phyloP scores from a whole-genome alignment of 2,797 vertebrate genomes.

The Kryptopterus vitreolus region DNA sequence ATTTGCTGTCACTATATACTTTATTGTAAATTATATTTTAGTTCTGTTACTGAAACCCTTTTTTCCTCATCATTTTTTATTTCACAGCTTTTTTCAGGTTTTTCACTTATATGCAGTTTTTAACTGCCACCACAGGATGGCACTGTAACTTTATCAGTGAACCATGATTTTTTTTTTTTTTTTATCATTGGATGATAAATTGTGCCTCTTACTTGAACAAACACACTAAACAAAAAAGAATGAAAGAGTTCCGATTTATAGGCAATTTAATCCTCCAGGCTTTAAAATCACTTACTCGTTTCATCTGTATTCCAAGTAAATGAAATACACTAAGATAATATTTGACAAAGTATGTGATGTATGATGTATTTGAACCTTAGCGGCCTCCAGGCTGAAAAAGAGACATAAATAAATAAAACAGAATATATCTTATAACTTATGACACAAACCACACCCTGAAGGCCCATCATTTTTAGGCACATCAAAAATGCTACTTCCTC shows the following conservation, averaged over 20 bases:
- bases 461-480: constrained; percentile 42
- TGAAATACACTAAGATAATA: background rate
- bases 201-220: background rate
- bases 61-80: too few relatives aligned
- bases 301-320: background rate
- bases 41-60: background rate
- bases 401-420: constrained; percentile 41
- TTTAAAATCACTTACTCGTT: background rate
- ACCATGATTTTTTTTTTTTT: background rate
- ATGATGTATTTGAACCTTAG: background rate
- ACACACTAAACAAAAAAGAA: background rate
- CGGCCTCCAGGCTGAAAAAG: background rate
- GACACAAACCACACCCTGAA: constrained; percentile 69
- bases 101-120: background rate
- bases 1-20: background rate
- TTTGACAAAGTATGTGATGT: background rate
- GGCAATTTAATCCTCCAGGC: background rate
- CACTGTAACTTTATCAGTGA: constrained; percentile 15
- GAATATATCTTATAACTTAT: constrained; percentile 67
- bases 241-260: background rate
- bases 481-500: background rate
- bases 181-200: background rate
- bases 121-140: constrained; percentile 1
- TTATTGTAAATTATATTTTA: background rate
- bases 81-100: background rate